A percentile compares a stretch with the other conserved stretches of the same genome.
Evolutionary conservation across 2,113 vertebrate species (phyloP).

Genomic region (Gallinago paraguaiae): DNA sequence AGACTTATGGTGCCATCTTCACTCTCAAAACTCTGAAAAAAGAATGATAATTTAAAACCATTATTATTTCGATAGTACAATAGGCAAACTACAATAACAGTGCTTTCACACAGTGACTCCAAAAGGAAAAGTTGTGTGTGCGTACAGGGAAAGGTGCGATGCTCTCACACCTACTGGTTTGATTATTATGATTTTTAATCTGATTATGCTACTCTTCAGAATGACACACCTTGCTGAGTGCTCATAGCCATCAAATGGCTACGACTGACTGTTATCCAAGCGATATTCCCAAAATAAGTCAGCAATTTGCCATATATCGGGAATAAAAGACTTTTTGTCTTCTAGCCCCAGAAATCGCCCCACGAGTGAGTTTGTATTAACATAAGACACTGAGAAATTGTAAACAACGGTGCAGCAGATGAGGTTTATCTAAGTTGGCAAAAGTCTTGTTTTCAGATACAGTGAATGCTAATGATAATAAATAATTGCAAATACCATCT

Average conservation of each 20-base stretch:
- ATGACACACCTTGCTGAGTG: neutral
- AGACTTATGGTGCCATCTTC: neutral
- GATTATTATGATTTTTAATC: neutral
- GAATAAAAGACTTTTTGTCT: neutral
- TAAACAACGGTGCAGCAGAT: constrained; percentile 29
- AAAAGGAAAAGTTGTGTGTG: neutral
- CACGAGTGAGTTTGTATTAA: constrained; percentile 3
- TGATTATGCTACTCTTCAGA: neutral
- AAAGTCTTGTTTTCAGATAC: constrained; percentile 51
- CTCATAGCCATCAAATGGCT: neutral
- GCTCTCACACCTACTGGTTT: neutral
- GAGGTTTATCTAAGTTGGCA: constrained; percentile 49
- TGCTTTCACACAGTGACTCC: neutral
- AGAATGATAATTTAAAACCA: neutral
- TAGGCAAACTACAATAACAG: neutral
- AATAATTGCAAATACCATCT: constrained; percentile 64
- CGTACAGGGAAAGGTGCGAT: neutral
- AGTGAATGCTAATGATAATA: constrained; percentile 50
- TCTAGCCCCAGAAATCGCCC: neutral
- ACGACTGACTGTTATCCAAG: neutral
- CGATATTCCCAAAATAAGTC: neutral
- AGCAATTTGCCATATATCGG: neutral
- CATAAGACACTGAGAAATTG: neutral
- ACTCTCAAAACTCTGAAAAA: neutral
- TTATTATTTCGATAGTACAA: neutral